Evolutionary conservation across 92 coral and sea anemone genomes (phyloP), one percentile per base, ranked within the genome.

Genomic region (Actinernus sp.): DNA sequence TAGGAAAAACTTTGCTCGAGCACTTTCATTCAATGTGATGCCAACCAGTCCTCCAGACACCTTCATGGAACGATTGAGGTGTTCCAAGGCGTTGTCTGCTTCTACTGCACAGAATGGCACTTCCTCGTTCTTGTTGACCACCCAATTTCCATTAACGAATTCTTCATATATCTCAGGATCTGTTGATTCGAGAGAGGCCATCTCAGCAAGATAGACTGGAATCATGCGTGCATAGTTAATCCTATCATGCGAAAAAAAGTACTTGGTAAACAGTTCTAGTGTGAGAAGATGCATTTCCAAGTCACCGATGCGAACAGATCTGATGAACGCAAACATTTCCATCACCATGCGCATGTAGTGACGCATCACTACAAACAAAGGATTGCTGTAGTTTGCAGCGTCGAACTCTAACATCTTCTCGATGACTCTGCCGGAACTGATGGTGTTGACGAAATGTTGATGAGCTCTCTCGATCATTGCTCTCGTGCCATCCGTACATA

Each of bases 71-170:
- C 55, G 63, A 40, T 81, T 73, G 19, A 73, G 16, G 19, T 81
- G 78, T 20, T 56, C 88, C 16, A 83, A 68, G 43, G 70, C 76
- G 30, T 76, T 59, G 61, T 83, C 85, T 14, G 80, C 79, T 26
- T 81, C 90, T n/a, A 70, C 24, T 9, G 77, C 91, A 71, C 91
- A 71, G 34, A 84, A 85, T 57, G 82, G 22, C 8, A 81, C 87
- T 14, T 44, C 6, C 3, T 26, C 25, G 49, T 68, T 83, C 84
- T 83, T 83, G 67, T 83, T 83, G 33, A 75, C 76, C 6, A 64
- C 38, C 31, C 50, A 84, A 30, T 78, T 84, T 16, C 85, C 73
- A 1, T 24, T 20, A 34, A 49, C 37, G 44, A 82, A 82, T 31
- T 74, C 78, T 21, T 81, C 28, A 37, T 75, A 51, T 3, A 76